phyloP scores from a whole-genome alignment of 2,888 invertebrate genomes.

The Drosophila putrida region DNA sequence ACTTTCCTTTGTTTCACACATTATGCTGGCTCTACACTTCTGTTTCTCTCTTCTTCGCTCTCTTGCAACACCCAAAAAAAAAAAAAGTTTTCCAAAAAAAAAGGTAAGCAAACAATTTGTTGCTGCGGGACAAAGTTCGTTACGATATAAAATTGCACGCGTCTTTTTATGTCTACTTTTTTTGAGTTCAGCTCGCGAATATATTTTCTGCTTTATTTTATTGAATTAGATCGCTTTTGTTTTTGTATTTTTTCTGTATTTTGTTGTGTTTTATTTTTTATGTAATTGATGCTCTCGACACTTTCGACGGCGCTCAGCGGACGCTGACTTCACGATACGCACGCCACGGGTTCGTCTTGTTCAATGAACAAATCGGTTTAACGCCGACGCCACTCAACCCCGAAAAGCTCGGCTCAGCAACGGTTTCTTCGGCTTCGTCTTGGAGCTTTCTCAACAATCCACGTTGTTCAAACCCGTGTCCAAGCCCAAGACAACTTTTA shows the following conservation, averaged over 20 bases:
- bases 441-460: constrained; percentile 30
- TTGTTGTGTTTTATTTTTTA: constrained; percentile 21
- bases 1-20: constrained; percentile 78
- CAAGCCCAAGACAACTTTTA: constrained; percentile 13
- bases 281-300: constrained; percentile 45
- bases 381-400: constrained; percentile 49
- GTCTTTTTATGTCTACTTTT: constrained; percentile 3
- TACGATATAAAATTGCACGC: constrained; percentile 5
- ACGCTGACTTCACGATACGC: constrained; percentile 63
- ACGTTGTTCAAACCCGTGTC: background rate
- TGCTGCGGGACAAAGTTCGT: constrained; percentile 27
- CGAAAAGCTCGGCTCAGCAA: constrained; percentile 32
- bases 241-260: background rate
- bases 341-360: constrained; percentile 74
- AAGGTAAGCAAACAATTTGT: constrained; percentile 14
- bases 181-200: background rate
- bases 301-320: constrained; percentile 25
- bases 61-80: constrained; percentile 22
- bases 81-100: constrained; percentile 19
- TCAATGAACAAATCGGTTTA: constrained; percentile 76
- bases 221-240: constrained; percentile 1
- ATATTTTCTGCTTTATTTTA: background rate
- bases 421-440: constrained; percentile 8
- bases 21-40: constrained; percentile 41
- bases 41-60: constrained; percentile 19